Percentiles rank a stretch among this genome's conserved stretches.
phyloP scores from a whole-genome alignment of 2,113 vertebrate species.

The Brevimyrus niger region DNA sequence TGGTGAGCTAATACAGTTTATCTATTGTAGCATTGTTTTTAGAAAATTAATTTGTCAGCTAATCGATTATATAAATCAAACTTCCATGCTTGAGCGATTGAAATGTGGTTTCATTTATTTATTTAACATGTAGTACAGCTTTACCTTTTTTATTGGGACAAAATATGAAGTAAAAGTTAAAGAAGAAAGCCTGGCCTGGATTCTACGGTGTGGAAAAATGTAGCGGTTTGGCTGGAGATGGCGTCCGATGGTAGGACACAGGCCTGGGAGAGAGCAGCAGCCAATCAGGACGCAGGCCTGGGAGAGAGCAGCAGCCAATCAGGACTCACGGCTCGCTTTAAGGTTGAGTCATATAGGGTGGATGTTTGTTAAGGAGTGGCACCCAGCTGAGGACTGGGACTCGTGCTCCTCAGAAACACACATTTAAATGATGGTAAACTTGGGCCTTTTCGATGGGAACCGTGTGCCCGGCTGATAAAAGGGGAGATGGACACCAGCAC shows the following conservation, averaged over 20 bases:
- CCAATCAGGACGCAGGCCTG: neutral
- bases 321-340: neutral
- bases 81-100: neutral
- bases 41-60: neutral
- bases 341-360: neutral
- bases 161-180: neutral
- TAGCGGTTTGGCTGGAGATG: neutral
- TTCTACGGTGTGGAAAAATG: neutral
- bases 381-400: neutral
- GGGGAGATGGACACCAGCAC: neutral
- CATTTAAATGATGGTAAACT: neutral
- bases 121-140: neutral
- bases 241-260: neutral
- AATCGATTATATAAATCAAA: neutral
- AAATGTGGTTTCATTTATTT: neutral
- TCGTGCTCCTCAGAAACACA: neutral
- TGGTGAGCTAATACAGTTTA: neutral
- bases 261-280: neutral
- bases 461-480: too few species aligned
- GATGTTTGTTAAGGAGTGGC: neutral
- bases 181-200: neutral
- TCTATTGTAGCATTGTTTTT: neutral
- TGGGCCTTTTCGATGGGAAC: neutral
- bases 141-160: neutral
- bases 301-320: neutral